phyloP scores from a whole-genome alignment of 1,140 invertebrate species.

The Apis dorsata region DNA sequence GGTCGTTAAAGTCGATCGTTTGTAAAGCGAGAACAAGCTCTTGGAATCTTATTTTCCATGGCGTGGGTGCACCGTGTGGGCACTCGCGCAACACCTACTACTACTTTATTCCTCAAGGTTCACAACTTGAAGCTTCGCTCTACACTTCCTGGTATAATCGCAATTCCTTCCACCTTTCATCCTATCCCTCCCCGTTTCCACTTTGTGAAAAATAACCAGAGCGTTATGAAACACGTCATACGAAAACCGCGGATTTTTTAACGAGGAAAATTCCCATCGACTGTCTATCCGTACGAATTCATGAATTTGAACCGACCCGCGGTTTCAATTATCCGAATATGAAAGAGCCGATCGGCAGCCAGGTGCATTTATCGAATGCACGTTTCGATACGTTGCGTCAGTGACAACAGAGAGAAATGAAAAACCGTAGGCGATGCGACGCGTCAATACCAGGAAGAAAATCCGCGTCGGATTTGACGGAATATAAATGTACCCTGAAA shows the following conservation, averaged over 20 bases:
- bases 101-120: slow-evolving; percentile 12
- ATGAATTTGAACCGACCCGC: background rate
- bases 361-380: background rate
- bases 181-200: too few species aligned
- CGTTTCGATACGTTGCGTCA: background rate
- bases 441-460: slow-evolving; percentile 36
- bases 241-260: background rate
- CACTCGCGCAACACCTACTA: slow-evolving; percentile 5
- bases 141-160: slow-evolving; percentile 18
- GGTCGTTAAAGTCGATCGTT: slow-evolving; percentile 59
- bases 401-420: slow-evolving; percentile 16
- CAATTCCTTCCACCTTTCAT: too few species aligned
- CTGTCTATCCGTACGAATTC: background rate
- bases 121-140: slow-evolving; percentile 32
- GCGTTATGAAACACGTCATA: too few species aligned
- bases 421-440: slow-evolving; percentile 19
- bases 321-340: slow-evolving; percentile 13
- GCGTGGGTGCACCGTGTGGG: slow-evolving; percentile 57
- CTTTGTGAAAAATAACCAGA: too few species aligned
- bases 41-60: slow-evolving; percentile 50
- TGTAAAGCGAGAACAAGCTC: slow-evolving; percentile 7
- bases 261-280: background rate
- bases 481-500: background rate
- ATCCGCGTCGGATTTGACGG: slow-evolving; percentile 1
- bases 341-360: background rate